Percentiles rank a stretch among this genome's conserved stretches.
Evolutionary conservation across 2,113 vertebrate species (phyloP).

Genomic region (Pleuronectes platessa): DNA sequence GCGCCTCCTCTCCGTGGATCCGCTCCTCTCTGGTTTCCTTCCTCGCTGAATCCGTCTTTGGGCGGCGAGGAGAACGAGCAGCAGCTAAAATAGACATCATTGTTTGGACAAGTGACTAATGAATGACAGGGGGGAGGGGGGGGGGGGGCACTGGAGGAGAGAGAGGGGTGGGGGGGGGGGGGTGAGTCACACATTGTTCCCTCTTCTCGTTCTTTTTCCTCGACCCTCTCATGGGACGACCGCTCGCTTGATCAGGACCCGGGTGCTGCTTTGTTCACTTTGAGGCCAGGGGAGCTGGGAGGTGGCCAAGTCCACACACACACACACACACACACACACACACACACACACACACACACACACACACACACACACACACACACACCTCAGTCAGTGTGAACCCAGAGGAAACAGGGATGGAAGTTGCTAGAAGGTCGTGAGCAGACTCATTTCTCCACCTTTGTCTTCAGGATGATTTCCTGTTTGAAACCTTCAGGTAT

Average conservation of each 20-base stretch:
- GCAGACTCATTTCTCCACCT: constrained; percentile 35
- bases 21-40: constrained; percentile 37
- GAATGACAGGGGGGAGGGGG: constrained; percentile 51
- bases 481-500: not conserved
- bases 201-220: constrained; percentile 33
- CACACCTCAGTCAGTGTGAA: no score
- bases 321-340: constrained; percentile 13
- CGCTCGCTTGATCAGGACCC: constrained; percentile 25
- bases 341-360: not conserved
- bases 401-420: constrained; percentile 25
- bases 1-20: constrained; percentile 18
- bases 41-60: constrained; percentile 27
- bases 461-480: no score
- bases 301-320: constrained; percentile 14
- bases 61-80: constrained; percentile 18
- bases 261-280: constrained; percentile 42
- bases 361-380: constrained; percentile 10
- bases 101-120: constrained; percentile 70
- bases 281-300: constrained; percentile 44
- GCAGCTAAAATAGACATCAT: constrained; percentile 57
- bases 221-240: constrained; percentile 36
- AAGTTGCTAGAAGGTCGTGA: constrained; percentile 29
- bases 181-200: constrained; percentile 72
- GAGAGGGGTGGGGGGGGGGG: not conserved
- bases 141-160: not conserved